Base-by-base conservation (phyloP, 2,888 invertebrate genomes). In the Troilus luridus region DNA sequence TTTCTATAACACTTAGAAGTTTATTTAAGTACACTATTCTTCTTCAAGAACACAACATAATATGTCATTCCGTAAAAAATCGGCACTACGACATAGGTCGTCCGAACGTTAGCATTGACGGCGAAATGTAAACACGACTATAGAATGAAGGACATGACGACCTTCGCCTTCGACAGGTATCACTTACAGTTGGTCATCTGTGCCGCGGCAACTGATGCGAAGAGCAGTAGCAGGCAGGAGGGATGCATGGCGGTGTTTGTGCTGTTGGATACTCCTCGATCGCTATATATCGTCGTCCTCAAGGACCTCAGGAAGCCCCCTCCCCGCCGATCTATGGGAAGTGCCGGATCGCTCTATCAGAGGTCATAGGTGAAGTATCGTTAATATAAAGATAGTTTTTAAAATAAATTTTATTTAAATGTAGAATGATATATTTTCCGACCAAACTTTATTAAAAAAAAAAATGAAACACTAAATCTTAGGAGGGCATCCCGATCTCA, bases 171-270 rank as follows among this genome's bases (percentile, higher is more conserved):
- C 67, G 89, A 64, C 89, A 89, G 67, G 8, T 21, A 89, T 54
- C 88, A 89, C 89, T 89, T 89, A 89, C 89, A 89, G 64, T 89
- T 89, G 27, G 89, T 89, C 54, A 89, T 54, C 54, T 88, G 88
- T 0, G 67, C 24, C 67, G 67, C 88, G 27, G 59, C 62, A 7
- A 27, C 88, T 14, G 19, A 62, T 67, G 12, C 7, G n/a, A 85
- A 56, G 17, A 64, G 62, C 41, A 41, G 62, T 67, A 89, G 89
- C 6, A 11, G 85, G 85, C 56, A 56, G 11, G 56, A 56, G 56
- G 56, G 56, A 11, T 2, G 12, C 85, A 85, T 85, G 85, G 85
- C 85, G 54, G 56, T 85, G 85, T 85, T 85, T 54, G 85, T 58
- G 56, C 56, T 56, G 12, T 7, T 58, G 56, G 56, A n/a, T 85